phyloP scores from a whole-genome alignment of 1,140 invertebrate species.

The Drosophila neocordata region DNA sequence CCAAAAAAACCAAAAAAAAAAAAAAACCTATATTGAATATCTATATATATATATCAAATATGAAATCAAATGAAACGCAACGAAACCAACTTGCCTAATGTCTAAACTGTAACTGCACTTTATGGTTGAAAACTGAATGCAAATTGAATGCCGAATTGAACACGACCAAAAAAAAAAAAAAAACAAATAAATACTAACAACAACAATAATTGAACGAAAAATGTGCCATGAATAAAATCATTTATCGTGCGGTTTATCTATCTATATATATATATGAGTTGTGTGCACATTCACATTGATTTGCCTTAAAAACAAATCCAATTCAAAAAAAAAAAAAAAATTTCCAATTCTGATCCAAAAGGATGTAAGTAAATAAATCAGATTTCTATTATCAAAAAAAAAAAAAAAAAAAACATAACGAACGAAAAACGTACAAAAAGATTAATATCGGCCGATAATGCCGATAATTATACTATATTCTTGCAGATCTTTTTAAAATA shows the following conservation, averaged over 20 bases:
- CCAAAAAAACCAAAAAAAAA: background rate
- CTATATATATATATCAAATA: no score
- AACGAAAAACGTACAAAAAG: constrained; percentile 3
- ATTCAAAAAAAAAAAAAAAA: constrained; percentile 30
- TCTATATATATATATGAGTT: constrained; percentile 19
- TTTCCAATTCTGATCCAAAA: constrained; percentile 65
- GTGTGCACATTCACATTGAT: constrained; percentile 48
- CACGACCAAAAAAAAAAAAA: constrained; percentile 37
- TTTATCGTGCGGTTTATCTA: constrained; percentile 51
- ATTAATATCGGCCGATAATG: background rate
- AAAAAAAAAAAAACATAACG: constrained; percentile 29
- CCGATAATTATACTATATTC: background rate
- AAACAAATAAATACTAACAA: constrained; percentile 42
- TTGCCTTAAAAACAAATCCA: constrained; percentile 57
- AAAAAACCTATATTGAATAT: background rate
- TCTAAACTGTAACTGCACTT: constrained; percentile 26
- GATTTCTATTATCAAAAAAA: constrained; percentile 28
- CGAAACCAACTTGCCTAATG: constrained; percentile 29
- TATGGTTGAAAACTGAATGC: constrained; percentile 35
- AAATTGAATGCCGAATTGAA: constrained; percentile 39
- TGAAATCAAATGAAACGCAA: constrained; percentile 29
- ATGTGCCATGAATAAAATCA: constrained; percentile 50
- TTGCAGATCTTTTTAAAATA: background rate
- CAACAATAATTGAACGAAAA: constrained; percentile 28
- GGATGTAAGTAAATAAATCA: constrained; percentile 69